Evolutionary conservation across 2,797 vertebrate species (phyloP).

Genomic region (Myotis myotis): DNA sequence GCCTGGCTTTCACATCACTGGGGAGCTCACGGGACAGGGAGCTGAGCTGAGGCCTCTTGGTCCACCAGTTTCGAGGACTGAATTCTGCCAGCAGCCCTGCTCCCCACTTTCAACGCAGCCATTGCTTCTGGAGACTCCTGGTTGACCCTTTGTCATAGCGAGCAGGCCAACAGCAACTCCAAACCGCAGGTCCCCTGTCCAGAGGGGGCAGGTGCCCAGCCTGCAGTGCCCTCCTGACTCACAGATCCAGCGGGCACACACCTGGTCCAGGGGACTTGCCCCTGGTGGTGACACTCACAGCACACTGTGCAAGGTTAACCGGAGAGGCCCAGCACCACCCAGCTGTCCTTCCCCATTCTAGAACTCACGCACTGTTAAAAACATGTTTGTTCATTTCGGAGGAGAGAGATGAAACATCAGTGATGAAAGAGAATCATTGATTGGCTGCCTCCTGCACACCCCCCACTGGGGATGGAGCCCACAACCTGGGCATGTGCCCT

Average conservation of each 20-base stretch:
- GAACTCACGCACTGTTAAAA: neutral
- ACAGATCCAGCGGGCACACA: neutral
- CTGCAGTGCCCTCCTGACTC: rapidly evolving
- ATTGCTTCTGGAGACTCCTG: neutral
- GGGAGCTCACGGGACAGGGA: neutral
- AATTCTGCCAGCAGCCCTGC: rapidly evolving
- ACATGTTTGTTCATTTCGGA: too few species aligned
- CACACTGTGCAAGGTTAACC: neutral
- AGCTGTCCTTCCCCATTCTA: neutral
- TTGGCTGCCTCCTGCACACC: too few species aligned
- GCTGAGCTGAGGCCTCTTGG: neutral
- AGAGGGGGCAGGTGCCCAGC: rapidly evolving
- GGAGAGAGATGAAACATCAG: too few species aligned
- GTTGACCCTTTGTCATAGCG: neutral
- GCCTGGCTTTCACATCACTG: neutral
- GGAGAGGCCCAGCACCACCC: too few species aligned
- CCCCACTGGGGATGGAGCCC: too few species aligned
- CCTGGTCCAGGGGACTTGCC: neutral
- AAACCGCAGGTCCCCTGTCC: rapidly evolving
- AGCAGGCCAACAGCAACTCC: neutral
- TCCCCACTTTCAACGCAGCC: too few species aligned
- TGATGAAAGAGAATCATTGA: too few species aligned
- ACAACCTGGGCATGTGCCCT: too few species aligned
- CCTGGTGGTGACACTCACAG: neutral
- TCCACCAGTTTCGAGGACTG: rapidly evolving